A percentile compares a stretch with the other conserved stretches of the same genome.
Evolutionary conservation across 2,113 vertebrate species (phyloP).

Genomic region (Trinectes maculatus): DNA sequence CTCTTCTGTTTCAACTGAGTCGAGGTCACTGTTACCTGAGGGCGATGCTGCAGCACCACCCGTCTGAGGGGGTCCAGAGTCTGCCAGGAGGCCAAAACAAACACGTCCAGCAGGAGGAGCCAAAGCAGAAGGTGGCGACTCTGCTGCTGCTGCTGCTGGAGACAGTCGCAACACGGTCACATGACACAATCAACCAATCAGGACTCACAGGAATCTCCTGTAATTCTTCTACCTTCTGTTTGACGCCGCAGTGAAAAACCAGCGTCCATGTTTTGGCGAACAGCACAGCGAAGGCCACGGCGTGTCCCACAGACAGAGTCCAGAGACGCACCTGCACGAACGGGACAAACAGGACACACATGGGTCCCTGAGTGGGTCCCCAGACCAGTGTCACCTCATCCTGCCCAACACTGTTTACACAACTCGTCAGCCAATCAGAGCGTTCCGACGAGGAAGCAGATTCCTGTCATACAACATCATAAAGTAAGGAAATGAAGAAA

Average conservation of each 20-base stretch:
- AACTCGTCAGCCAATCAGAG: too few relatives aligned
- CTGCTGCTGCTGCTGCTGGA: slow-evolving; percentile 80
- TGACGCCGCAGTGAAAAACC: slow-evolving; percentile 83
- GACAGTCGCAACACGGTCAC: too few relatives aligned
- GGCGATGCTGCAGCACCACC: slow-evolving; percentile 85
- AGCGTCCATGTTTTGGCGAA: slow-evolving; percentile 89
- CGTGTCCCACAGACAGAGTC: slow-evolving; percentile 90
- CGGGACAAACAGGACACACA: neutral
- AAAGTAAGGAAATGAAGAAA: too few relatives aligned
- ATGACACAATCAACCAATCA: neutral
- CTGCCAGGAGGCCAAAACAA: slow-evolving; percentile 92
- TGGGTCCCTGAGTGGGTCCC: too few relatives aligned
- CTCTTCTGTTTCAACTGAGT: neutral
- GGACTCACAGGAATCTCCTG: too few relatives aligned
- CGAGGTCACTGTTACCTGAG: slow-evolving; percentile 80
- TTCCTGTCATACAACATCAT: too few relatives aligned
- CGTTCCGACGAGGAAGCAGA: too few relatives aligned
- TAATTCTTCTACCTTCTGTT: slow-evolving; percentile 87
- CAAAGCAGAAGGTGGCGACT: slow-evolving; percentile 51
- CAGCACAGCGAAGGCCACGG: slow-evolving; percentile 87
- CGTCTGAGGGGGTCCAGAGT: slow-evolving; percentile 90
- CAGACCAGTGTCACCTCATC: too few relatives aligned
- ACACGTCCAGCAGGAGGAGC: slow-evolving; percentile 89
- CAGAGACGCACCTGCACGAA: slow-evolving; percentile 86
- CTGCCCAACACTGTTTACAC: too few relatives aligned